Percentiles rank a stretch among this genome's conserved stretches.
phyloP scores from a whole-genome alignment of 2,113 vertebrate species.

The Hyaena hyaena region DNA sequence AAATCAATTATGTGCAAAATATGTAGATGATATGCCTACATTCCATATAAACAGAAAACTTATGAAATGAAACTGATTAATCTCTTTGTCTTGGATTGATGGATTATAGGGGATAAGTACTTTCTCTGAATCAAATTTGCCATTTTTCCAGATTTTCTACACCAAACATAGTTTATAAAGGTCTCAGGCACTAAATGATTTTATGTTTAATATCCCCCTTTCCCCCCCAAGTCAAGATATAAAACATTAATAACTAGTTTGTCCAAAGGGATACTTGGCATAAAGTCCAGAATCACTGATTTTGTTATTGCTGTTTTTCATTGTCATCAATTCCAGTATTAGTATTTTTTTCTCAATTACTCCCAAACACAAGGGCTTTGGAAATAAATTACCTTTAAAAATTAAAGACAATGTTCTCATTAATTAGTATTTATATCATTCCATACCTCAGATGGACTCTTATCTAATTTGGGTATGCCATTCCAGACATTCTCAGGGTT shows the following conservation, averaged over 20 bases:
- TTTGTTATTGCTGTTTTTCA: constrained; percentile 2
- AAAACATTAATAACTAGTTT: constrained; percentile 24
- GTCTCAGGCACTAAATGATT: not conserved
- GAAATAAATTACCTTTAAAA: constrained; percentile 30
- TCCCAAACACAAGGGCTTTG: not conserved
- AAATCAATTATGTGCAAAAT: not conserved
- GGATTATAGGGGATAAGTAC: not conserved
- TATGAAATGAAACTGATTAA: not conserved
- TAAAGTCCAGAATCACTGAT: not conserved
- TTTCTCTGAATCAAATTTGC: not conserved
- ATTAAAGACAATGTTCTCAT: not conserved
- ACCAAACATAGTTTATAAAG: not conserved
- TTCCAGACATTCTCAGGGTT: constrained; percentile 87
- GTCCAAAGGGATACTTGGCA: not conserved
- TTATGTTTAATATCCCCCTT: not conserved
- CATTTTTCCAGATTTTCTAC: not conserved
- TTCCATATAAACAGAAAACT: not conserved
- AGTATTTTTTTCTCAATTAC: not conserved
- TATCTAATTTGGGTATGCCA: constrained; percentile 73
- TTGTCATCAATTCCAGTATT: not conserved
- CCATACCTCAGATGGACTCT: constrained; percentile 77
- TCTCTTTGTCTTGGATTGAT: not conserved
- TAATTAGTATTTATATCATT: not conserved
- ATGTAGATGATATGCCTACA: not conserved
- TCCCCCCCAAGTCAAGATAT: not conserved